Conservation (phyloP, 1,140 invertebrate genomes). For the Trachymyrmex septentrionalis region DNA sequence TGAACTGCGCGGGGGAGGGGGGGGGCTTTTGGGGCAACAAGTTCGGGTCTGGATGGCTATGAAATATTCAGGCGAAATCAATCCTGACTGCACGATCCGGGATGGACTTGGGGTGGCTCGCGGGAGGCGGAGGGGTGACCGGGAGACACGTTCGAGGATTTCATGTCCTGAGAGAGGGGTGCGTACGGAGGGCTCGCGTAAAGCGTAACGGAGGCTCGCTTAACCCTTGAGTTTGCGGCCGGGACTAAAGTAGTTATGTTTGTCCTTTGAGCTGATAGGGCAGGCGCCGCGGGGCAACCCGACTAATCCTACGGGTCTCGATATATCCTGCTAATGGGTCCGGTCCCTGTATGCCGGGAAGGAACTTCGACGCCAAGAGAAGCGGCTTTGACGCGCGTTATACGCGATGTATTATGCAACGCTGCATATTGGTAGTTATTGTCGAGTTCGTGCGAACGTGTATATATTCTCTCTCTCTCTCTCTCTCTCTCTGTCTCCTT, state of each 20-base stretch:
- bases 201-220: conserved; percentile 84
- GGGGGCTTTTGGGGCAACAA: conserved; percentile 71
- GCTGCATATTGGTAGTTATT: conserved; percentile 69
- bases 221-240: conserved; percentile 86
- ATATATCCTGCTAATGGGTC: conserved; percentile 84
- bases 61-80: conserved; percentile 86
- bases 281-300: conserved; percentile 79
- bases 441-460: conserved; percentile 64
- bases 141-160: conserved; percentile 69
- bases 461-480: neutral
- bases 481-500: neutral
- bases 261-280: conserved; percentile 85
- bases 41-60: conserved; percentile 78
- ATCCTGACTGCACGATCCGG: conserved; percentile 78
- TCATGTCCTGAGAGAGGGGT: conserved; percentile 74
- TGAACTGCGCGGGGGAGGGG: conserved; percentile 71
- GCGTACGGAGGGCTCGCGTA: conserved; percentile 76
- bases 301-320: conserved; percentile 84
- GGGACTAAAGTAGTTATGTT: conserved; percentile 86
- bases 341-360: conserved; percentile 70
- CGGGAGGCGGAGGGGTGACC: conserved; percentile 20
- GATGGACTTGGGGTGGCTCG: conserved; percentile 45
- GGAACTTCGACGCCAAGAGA: conserved; percentile 68
- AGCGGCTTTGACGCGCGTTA: conserved; percentile 64
- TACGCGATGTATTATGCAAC: conserved; percentile 73